Evolutionary conservation across 2,888 invertebrate species (phyloP).

Genomic region (Melinaea menophilus): DNA sequence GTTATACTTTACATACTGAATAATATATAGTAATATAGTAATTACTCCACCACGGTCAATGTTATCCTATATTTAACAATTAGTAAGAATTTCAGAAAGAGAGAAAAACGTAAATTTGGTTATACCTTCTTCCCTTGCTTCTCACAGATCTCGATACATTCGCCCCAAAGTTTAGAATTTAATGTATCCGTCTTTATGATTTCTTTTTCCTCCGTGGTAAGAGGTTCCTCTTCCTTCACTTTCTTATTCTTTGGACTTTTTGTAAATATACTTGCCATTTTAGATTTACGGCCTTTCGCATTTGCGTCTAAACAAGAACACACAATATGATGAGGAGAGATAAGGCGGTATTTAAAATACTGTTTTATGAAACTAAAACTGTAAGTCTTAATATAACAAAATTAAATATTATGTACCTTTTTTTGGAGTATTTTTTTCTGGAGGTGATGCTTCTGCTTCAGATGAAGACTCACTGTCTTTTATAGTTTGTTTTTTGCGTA

Average conservation of each 20-base stretch:
- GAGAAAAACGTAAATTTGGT: not conserved
- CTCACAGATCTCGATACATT: slow-evolving; percentile 68
- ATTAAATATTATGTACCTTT: slow-evolving; percentile 35
- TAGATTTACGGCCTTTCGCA: not conserved
- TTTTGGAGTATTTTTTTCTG: slow-evolving; percentile 37
- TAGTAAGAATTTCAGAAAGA: too few relatives aligned
- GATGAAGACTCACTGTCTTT: slow-evolving; percentile 48
- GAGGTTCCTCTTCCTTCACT: slow-evolving; percentile 35
- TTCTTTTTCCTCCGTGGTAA: slow-evolving; percentile 57
- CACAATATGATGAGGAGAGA: too few relatives aligned
- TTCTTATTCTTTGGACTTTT: slow-evolving; percentile 39
- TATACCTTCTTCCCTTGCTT: slow-evolving; percentile 71
- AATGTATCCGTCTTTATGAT: slow-evolving; percentile 70
- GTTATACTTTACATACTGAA: not conserved
- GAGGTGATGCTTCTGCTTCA: slow-evolving; percentile 42
- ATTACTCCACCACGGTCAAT: too few relatives aligned
- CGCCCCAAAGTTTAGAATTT: slow-evolving; percentile 84
- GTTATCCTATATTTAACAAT: too few relatives aligned
- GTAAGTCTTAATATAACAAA: not conserved
- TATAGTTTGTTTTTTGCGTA: slow-evolving; percentile 46
- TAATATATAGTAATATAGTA: not conserved
- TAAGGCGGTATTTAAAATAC: not conserved
- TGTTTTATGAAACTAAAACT: not conserved
- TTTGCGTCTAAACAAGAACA: not conserved
- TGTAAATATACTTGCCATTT: slow-evolving; percentile 35